Conservation (phyloP, 35 echinoderm and acorn worm genomes). For the Amphiura filiformis region DNA sequence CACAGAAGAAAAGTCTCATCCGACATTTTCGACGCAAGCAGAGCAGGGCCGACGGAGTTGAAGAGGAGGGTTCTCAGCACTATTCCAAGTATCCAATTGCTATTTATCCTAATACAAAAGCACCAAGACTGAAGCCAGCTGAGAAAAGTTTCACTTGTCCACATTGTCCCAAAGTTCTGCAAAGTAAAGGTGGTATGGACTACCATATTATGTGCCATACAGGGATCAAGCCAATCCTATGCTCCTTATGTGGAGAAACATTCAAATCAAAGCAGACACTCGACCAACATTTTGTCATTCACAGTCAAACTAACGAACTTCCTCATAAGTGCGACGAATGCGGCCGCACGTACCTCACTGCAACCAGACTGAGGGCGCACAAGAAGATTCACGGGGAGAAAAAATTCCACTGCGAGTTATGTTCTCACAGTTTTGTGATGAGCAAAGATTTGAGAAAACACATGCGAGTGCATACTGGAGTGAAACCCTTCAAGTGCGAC, state of each 20-base stretch:
- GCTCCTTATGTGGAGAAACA: not conserved
- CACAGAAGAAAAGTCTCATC: slow-evolving; percentile 3
- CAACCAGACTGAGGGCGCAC: not conserved
- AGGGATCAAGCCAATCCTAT: not conserved
- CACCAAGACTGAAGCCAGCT: not conserved
- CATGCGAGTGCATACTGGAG: not conserved
- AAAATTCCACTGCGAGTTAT: not conserved
- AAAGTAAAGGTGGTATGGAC: not conserved
- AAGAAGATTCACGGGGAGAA: not conserved
- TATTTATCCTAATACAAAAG: slow-evolving; percentile 11
- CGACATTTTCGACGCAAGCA: not conserved
- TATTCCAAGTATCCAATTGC: not conserved
- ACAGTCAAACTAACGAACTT: not conserved
- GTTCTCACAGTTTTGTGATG: not conserved
- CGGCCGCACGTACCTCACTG: not conserved
- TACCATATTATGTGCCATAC: not conserved
- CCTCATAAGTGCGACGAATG: not conserved
- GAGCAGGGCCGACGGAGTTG: not conserved
- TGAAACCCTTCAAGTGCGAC: not conserved
- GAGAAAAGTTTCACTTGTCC: not conserved
- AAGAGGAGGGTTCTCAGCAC: not conserved
- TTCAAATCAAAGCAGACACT: not conserved
- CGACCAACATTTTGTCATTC: not conserved
- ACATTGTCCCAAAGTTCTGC: not conserved
- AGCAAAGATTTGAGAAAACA: not conserved